Percentiles rank a stretch among this genome's conserved stretches.
These are phyloP conservation scores for Incurvaria masculella DNA, from an alignment of 2,888 invertebrate species.

Conservation along the genomic window DNA sequence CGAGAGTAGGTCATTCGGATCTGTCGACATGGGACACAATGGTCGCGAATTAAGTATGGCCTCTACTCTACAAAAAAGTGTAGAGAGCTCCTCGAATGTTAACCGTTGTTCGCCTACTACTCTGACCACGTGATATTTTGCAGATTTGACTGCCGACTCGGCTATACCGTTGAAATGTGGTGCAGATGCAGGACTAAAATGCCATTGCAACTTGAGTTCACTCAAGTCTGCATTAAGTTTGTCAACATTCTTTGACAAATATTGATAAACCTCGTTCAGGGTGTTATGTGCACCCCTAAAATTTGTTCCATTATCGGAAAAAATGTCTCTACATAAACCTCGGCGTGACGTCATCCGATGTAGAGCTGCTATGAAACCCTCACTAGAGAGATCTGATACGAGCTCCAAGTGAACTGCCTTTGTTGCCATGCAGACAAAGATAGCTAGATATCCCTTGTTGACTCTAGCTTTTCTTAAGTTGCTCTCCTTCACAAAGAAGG, in stretches of 20 bases:
- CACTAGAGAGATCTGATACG: background rate
- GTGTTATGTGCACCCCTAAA: background rate
- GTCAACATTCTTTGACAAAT: background rate
- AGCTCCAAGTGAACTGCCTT: constrained; percentile 1
- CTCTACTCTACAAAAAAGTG: constrained; percentile 1
- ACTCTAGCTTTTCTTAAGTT: background rate
- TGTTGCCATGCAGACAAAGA: constrained; percentile 1
- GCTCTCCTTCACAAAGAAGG: background rate
- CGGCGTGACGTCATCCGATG: background rate
- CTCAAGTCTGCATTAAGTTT: background rate
- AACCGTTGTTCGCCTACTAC: constrained; percentile 3
- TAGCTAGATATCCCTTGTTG: background rate
- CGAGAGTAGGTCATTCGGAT: no score
- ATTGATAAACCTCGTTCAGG: background rate
- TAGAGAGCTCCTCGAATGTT: constrained; percentile 3
- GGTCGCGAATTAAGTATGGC: constrained; percentile 5
- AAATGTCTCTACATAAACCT: background rate
- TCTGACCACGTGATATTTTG: constrained; percentile 1
- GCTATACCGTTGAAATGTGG: background rate
- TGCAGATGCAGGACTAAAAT: background rate
- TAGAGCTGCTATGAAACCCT: background rate
- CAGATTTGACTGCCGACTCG: constrained; percentile 3
- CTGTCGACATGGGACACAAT: no score
- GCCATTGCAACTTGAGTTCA: background rate
- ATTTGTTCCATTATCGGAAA: background rate